Percentiles rank a stretch among this genome's conserved stretches.
Evolutionary conservation across 1,140 invertebrate genomes (phyloP).

Genomic region (Pentalonia nigronervosa): DNA sequence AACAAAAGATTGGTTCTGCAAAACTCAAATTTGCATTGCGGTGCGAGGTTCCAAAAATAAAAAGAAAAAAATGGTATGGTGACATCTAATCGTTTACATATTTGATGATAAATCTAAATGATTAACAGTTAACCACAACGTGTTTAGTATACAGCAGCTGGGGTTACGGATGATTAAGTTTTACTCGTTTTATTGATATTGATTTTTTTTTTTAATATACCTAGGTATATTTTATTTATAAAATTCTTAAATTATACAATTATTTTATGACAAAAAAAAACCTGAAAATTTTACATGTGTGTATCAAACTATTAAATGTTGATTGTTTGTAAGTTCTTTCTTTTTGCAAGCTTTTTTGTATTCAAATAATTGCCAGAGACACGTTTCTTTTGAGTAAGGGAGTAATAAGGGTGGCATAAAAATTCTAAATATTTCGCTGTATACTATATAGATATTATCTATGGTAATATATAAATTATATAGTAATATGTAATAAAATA

Average conservation of each 20-base stretch:
- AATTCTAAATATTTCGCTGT: background rate
- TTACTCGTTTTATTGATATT: background rate
- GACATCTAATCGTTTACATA: no score
- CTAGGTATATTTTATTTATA: background rate
- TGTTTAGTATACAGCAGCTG: background rate
- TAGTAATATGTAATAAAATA: background rate
- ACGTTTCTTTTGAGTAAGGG: background rate
- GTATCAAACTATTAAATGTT: background rate
- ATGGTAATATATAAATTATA: background rate
- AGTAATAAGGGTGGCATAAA: no score
- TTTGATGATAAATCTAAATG: no score
- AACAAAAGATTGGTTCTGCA: background rate
- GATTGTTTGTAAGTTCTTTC: background rate
- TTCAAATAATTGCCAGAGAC: background rate
- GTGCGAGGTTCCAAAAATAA: background rate
- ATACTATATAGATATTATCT: background rate
- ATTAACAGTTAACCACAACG: no score
- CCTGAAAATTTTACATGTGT: background rate
- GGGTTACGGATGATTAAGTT: background rate
- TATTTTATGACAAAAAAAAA: background rate
- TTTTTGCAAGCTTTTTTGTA: background rate
- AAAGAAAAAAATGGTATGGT: background rate
- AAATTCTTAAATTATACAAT: background rate
- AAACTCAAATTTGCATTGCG: background rate
- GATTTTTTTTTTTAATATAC: background rate